A percentile compares a stretch with the other conserved stretches of the same genome.
Evolutionary conservation across 2,888 invertebrate genomes (phyloP).

Genomic region (Aporophyla lueneburgensis): DNA sequence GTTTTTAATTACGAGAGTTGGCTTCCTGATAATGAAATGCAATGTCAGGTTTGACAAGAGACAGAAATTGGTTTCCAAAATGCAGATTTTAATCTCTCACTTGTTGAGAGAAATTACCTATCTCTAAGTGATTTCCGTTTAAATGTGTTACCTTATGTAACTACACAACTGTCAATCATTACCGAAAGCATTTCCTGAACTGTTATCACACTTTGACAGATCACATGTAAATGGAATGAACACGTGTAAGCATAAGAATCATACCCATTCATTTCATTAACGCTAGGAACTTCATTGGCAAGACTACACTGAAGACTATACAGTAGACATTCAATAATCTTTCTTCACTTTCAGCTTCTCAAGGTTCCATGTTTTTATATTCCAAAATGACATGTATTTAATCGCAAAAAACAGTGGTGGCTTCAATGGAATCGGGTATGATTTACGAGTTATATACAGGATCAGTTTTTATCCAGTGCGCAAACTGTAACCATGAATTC

Average conservation of each 20-base stretch:
- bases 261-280: conserved; percentile 4
- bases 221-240: neutral
- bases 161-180: neutral
- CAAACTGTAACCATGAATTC: too few relatives aligned
- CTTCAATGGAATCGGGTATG: too few relatives aligned
- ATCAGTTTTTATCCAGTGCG: too few relatives aligned
- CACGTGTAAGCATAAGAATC: neutral
- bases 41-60: neutral
- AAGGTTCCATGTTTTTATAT: conserved; percentile 10
- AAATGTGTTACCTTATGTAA: neutral
- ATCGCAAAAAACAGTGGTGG: too few relatives aligned
- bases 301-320: neutral
- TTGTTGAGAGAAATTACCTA: neutral
- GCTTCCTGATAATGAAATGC: neutral
- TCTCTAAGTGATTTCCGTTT: neutral
- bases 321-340: neutral
- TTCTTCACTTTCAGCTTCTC: conserved; percentile 9
- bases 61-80: neutral
- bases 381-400: neutral
- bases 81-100: neutral
- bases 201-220: neutral
- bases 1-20: too few relatives aligned
- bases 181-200: conserved; percentile 9
- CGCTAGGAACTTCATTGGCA: conserved; percentile 2
- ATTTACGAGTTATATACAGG: too few relatives aligned